Evolutionary conservation across 2,113 vertebrate species (phyloP).

Genomic region (Marmota flaviventris): DNA sequence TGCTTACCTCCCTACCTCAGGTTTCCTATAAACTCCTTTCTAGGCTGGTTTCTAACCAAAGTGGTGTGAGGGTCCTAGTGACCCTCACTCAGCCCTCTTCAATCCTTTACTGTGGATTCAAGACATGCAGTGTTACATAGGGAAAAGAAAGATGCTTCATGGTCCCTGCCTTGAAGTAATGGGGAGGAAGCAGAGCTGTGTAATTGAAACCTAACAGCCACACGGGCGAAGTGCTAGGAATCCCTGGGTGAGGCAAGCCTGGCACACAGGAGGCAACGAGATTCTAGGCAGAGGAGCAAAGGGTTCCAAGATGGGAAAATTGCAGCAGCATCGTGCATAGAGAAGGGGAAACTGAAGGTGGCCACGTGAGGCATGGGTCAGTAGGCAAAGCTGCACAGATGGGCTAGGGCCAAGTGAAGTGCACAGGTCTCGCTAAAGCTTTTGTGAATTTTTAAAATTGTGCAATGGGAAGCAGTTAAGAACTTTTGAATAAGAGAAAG

Average conservation of each 20-base stretch:
- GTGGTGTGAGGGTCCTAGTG: neutral
- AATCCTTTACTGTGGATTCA: neutral
- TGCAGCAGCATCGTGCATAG: fast-evolving
- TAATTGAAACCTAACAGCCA: conserved; percentile 1
- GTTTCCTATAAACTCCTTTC: neutral
- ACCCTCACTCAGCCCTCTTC: neutral
- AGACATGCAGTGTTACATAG: fast-evolving
- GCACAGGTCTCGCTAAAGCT: neutral
- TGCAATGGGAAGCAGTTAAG: neutral
- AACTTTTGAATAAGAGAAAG: neutral
- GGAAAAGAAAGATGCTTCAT: neutral
- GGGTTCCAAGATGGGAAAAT: neutral
- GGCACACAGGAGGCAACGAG: neutral
- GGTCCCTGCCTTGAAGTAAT: neutral
- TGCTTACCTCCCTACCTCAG: neutral
- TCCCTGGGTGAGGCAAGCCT: neutral
- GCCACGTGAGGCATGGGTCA: neutral
- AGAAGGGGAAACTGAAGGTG: neutral
- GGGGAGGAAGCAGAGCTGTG: neutral
- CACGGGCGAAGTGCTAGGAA: neutral
- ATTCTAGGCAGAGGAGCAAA: neutral
- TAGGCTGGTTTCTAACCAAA: conserved; percentile 2
- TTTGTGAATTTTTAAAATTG: neutral
- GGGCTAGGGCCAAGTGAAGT: neutral
- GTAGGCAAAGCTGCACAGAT: neutral